These are phyloP conservation scores for Globia sparganii DNA, from an alignment of 2,888 invertebrate genomes.

Conservation along the genomic window DNA sequence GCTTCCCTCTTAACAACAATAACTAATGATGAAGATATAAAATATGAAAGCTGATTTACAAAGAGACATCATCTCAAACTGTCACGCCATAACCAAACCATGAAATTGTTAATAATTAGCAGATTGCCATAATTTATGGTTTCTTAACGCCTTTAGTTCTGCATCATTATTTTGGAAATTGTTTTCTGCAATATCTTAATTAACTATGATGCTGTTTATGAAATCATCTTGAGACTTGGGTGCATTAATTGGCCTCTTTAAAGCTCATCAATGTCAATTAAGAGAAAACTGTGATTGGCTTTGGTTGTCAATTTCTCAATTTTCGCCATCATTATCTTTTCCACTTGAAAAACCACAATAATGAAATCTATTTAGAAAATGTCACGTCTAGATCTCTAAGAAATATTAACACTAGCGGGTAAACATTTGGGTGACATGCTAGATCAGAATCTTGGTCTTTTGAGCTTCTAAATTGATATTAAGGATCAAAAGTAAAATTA, in stretches of 20 bases:
- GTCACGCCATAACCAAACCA: slow-evolving; percentile 48
- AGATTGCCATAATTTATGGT: slow-evolving; percentile 62
- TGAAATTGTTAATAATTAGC: slow-evolving; percentile 57
- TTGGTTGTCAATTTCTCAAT: slow-evolving; percentile 22
- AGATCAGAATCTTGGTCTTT: neutral
- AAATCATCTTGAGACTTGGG: slow-evolving; percentile 37
- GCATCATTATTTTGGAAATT: slow-evolving; percentile 59
- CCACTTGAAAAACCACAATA: neutral
- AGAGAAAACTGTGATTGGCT: slow-evolving; percentile 30
- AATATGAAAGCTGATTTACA: slow-evolving; percentile 27
- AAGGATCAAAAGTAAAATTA: neutral
- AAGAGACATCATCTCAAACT: slow-evolving; percentile 27
- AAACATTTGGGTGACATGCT: neutral
- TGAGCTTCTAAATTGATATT: neutral
- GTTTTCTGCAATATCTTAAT: slow-evolving; percentile 59
- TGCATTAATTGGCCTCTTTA: slow-evolving; percentile 52
- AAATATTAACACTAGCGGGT: too few species aligned
- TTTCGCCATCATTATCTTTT: slow-evolving; percentile 16
- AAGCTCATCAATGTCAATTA: slow-evolving; percentile 32
- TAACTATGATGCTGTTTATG: slow-evolving; percentile 45
- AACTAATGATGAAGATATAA: slow-evolving; percentile 16
- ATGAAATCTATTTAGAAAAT: slow-evolving; percentile 2
- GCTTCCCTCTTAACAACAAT: neutral
- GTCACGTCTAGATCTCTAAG: too few species aligned
- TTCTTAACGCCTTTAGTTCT: slow-evolving; percentile 60